Base-by-base conservation (phyloP, 2,113 vertebrate species). In the Gallinago undulata region DNA sequence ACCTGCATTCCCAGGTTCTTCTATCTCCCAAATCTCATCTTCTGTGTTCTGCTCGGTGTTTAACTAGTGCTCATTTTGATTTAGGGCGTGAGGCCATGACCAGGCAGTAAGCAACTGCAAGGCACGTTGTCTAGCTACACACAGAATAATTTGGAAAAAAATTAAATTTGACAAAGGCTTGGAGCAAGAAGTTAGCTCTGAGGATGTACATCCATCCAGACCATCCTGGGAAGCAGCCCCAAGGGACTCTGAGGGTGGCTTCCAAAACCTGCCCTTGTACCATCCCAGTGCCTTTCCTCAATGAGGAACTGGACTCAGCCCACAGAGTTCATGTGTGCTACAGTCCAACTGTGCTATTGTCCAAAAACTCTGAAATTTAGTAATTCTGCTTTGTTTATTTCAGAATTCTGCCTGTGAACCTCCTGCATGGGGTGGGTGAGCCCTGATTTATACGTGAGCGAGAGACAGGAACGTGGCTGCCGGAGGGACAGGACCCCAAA, bases 391-490 rank as follows among this genome's bases (percentile, higher is more conserved):
- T 74, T 59, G 23, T 3, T 55, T 25, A 24, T 64, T 57, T 85
- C 75, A 66, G 31, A 10, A 10, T 48, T 76, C 37, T 86, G 35
- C 18, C 23, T 35, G 31, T 1, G 1, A 86, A 10, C 1, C 11
- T 21, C 60, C 16, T 6, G 18, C 18, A 37, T 2, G 2, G 3
- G 16, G 8, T 30, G 10, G 6, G 41, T 18, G 14, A 19, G 13
- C 57, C 25, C 37, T 0, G 1, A 6, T 53, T 72, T 27, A 9
- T 45, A 13, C 0, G 1, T 41, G 10, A 33, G 45, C 1, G 0
- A 91, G 67, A 48, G 28, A 62, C 23, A 30, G n/a, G 47, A 31
- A 82, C 0, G 1, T 13, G 50, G 78, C 74, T 78, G 69, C 56
- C 76, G 78, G 62, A 83, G 39, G 43, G 13, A 45, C 51, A 75